phyloP scores from a whole-genome alignment of 2,888 invertebrate genomes.

The Lasioglossum oenotherae region DNA sequence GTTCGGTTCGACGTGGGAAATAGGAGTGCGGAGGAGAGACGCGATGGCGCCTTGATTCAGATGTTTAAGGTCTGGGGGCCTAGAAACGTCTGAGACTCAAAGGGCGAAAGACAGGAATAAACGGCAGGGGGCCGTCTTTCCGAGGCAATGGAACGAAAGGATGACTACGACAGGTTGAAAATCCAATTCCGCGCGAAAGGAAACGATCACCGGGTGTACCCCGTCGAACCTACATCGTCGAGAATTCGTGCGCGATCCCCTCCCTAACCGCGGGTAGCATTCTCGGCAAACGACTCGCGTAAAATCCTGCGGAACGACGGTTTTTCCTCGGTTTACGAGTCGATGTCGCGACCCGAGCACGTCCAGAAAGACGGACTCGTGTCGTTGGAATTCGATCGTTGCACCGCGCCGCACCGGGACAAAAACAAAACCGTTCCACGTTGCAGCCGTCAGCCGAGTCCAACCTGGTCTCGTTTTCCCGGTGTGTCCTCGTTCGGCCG shows the following conservation, averaged over 20 bases:
- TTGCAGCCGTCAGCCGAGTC: not conserved
- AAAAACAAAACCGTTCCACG: not conserved
- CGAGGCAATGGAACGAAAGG: constrained; percentile 43
- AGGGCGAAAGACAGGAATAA: constrained; percentile 3
- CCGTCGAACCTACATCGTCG: constrained; percentile 54
- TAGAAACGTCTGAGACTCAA: not conserved
- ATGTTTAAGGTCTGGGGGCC: not conserved
- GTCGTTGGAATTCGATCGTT: constrained; percentile 34
- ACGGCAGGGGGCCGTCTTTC: not conserved
- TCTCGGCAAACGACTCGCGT: constrained; percentile 5
- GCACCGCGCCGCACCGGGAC: not conserved
- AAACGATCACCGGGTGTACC: constrained; percentile 50
- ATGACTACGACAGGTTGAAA: constrained; percentile 61
- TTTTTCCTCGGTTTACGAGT: constrained; percentile 32
- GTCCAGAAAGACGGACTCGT: constrained; percentile 30
- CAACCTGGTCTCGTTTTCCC: not conserved
- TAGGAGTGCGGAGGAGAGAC: not conserved
- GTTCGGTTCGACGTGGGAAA: constrained; percentile 6
- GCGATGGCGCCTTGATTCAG: not conserved
- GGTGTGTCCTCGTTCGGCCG: not conserved
- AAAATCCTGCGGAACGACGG: constrained; percentile 18
- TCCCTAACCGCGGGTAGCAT: not conserved
- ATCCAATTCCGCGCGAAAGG: constrained; percentile 66
- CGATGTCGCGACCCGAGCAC: not conserved
- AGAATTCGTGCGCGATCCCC: constrained; percentile 52